phyloP scores from a whole-genome alignment of 1,140 invertebrate genomes.

The Nylanderia fulva region DNA sequence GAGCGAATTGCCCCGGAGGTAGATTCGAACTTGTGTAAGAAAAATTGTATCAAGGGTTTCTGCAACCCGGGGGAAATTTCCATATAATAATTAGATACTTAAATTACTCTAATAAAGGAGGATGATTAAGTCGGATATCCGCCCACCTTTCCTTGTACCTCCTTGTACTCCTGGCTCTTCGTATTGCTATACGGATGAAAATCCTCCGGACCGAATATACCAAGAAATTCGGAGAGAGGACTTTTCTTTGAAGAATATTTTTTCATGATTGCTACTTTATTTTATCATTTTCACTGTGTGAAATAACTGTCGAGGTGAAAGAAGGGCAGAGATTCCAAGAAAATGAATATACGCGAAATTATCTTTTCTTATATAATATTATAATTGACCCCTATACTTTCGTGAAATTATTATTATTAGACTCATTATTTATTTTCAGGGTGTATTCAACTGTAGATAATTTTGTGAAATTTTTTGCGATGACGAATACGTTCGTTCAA shows the following conservation, averaged over 20 bases:
- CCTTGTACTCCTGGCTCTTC: not conserved
- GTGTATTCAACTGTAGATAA: not conserved
- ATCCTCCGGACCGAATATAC: constrained; percentile 5
- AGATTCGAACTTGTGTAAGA: constrained; percentile 76
- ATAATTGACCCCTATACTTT: constrained; percentile 3
- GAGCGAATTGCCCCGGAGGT: constrained; percentile 68
- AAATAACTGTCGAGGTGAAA: constrained; percentile 15
- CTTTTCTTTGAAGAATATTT: constrained; percentile 33
- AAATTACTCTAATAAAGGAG: constrained; percentile 79
- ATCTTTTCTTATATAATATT: not conserved
- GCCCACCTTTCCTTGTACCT: constrained; percentile 45
- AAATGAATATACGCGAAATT: not conserved
- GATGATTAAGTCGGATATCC: constrained; percentile 76
- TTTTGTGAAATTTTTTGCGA: not conserved
- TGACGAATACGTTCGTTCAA: not conserved
- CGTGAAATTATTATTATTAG: constrained; percentile 21
- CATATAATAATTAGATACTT: constrained; percentile 81
- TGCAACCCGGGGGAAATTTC: constrained; percentile 74
- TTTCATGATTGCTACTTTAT: constrained; percentile 37
- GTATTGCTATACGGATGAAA: constrained; percentile 5
- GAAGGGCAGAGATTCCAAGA: not conserved
- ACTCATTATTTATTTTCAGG: not conserved
- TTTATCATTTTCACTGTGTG: constrained; percentile 17
- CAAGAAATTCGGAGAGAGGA: constrained; percentile 7
- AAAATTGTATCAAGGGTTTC: constrained; percentile 69